A percentile compares a stretch with the other conserved stretches of the same genome.
These are phyloP conservation scores for Eubucco bourcierii DNA, from an alignment of 2,113 vertebrate species.

Conservation along the genomic window DNA sequence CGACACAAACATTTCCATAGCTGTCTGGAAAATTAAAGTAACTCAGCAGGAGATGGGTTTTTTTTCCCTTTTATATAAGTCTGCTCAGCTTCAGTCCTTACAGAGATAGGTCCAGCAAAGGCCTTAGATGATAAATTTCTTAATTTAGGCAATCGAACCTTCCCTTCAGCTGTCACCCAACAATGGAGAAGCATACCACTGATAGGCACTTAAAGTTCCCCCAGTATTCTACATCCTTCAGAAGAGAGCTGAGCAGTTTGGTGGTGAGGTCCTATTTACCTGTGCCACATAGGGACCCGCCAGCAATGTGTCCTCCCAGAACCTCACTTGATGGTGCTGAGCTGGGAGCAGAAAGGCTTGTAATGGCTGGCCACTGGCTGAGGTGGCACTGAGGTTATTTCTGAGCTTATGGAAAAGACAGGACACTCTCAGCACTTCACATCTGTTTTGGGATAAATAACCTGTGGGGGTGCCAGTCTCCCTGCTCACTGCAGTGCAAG, in stretches of 20 bases:
- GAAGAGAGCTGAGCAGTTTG: neutral
- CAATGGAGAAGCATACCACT: rapidly evolving
- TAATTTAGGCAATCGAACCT: neutral
- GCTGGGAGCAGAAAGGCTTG: neutral
- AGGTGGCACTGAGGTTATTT: neutral
- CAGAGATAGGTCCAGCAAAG: neutral
- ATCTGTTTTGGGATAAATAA: neutral
- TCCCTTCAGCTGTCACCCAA: neutral
- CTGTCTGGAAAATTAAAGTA: neutral
- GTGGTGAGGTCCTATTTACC: neutral
- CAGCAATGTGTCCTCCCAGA: neutral
- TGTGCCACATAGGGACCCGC: neutral
- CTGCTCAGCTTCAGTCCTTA: neutral
- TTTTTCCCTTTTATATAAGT: neutral
- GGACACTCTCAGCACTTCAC: neutral
- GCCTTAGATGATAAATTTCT: neutral
- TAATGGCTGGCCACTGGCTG: neutral
- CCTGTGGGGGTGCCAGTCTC: neutral
- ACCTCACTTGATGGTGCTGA: neutral
- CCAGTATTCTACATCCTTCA: neutral
- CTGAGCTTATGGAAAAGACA: neutral
- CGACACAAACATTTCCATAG: neutral
- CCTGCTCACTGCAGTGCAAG: neutral
- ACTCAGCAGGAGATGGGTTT: neutral
- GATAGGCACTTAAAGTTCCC: neutral